A percentile compares a stretch with the other conserved stretches of the same genome.
These are phyloP conservation scores for Anhinga rufa DNA, from an alignment of 2,113 vertebrate genomes.

Conservation along the genomic window DNA sequence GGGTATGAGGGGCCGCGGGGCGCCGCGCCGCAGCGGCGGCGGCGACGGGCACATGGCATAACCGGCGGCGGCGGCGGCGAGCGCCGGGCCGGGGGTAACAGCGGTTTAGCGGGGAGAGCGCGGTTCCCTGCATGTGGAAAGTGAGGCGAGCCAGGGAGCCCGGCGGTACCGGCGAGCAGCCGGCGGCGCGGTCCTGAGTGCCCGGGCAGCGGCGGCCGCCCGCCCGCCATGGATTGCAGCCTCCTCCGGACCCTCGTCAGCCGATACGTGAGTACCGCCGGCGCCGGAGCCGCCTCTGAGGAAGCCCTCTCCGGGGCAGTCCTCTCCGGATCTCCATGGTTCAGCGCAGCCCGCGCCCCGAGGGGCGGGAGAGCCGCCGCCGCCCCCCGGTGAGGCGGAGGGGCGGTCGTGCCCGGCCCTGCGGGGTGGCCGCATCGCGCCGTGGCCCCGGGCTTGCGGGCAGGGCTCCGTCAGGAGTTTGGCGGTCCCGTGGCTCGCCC, in stretches of 20 bases:
- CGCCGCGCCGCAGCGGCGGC: not conserved
- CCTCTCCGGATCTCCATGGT: too few species aligned
- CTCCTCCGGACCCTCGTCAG: slow-evolving; percentile 82
- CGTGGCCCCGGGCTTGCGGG: not conserved
- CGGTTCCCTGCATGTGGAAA: slow-evolving; percentile 41
- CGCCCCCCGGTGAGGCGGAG: not conserved
- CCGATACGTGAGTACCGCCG: too few species aligned
- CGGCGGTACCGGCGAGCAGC: slow-evolving; percentile 18
- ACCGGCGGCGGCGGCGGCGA: not conserved
- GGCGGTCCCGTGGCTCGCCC: not conserved
- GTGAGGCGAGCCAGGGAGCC: slow-evolving; percentile 25
- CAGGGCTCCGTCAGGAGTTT: not conserved
- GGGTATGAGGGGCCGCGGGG: not conserved
- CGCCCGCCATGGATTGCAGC: slow-evolving; percentile 83
- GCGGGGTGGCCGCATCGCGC: not conserved
- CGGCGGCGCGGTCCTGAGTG: not conserved
- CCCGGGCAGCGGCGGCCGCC: not conserved
- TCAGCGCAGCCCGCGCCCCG: not conserved
- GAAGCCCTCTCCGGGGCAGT: not conserved
- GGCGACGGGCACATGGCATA: not conserved
- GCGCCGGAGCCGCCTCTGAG: too few species aligned
- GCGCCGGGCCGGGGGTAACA: not conserved
- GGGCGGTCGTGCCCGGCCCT: not conserved
- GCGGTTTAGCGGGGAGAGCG: not conserved
- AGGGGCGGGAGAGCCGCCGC: not conserved